Evolutionary conservation across 2,888 invertebrate genomes (phyloP), one percentile per base, ranked within the genome.

Genomic region (Athalia rosae): DNA sequence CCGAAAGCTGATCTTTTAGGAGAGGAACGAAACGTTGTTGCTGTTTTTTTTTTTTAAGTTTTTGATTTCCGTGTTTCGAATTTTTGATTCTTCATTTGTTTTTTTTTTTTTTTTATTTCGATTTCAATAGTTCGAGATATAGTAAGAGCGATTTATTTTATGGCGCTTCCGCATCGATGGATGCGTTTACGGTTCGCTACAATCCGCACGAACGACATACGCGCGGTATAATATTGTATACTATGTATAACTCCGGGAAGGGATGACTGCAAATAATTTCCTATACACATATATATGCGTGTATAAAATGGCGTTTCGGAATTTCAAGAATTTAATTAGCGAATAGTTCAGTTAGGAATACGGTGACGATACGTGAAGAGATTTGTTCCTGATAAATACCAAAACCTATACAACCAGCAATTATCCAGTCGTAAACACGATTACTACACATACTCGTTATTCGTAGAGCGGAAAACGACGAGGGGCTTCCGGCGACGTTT

Each of bases 251-350:
- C 28, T 28, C 53, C 53, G 4, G n/a, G 11, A 53, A 6, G n/a
- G 9, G 53, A 53, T 53, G 53, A 53, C n/a, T 53, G 28, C 28
- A 28, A 28, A 28, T 28, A 28, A 28, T 28, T 28, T 28, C 28
- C 28, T 28, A 2, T 28, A 28, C 28, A 28, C 28, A 28, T 28
- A 28, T 28, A 28, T 28, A 28, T 28, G 28, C 28, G 28, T 28
- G 8, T 8, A 74, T 61, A 61, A 74, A 61, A 74, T 41, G 28
- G 61, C 62, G 50, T 48, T 41, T 45, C 61, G 74, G 62, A 74
- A 74, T 74, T 5, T 62, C 61, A 61, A 74, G 62, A 61, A 61
- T 62, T 74, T 74, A 48, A 62, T 74, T 74, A 62, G 61, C 74
- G n/a, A 62, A 74, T 74, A 74, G 59, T 74, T 61, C 28, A 61